Base-by-base conservation (phyloP, 1,140 invertebrate species). In the Dendrolimus kikuchii region DNA sequence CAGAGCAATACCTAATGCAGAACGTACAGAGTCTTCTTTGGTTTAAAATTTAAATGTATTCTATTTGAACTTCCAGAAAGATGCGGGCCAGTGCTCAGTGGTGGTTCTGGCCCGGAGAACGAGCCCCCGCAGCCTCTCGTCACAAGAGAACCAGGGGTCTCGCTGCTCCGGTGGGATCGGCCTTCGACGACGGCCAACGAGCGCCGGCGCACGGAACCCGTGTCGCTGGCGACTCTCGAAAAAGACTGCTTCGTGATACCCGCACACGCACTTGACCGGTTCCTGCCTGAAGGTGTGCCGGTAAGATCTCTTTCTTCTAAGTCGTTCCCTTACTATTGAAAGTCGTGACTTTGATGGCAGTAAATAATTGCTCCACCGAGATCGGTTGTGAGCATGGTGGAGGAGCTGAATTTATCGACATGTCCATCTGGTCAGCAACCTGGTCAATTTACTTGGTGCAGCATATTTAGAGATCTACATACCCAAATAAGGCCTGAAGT, bases 231-330 rank as follows among this genome's bases (percentile, higher is more conserved):
- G 10, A 94, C 92, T 0, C 82, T 95, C 55, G 93, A 95, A 77
- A 89, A 92, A 71, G 95, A 96, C 85, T 96, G 94, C 81, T 96
- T 96, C 82, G 95, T 96, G 74, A 96, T 96, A 83, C 95, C 95
- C 7, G 91, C 95, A 7, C 93, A 95, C 56, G 94, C 93, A 70
- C 88, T 96, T 57, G 93, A 95, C 80, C 89, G 94, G 57, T 96
- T 96, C 86, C 89, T 96, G 65, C 95, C 95, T 59, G 94, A 93
- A 51, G 95, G 94, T 68, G 93, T 96, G 51, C 94, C 94, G 71
- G 95, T 96, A 89, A 88, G 89, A 23, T 23, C 23, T 23, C 3
- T 23, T 23, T 23, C 23, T 23, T 23, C 23, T 23, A 23, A 1
- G 3, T 23, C 23, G 1, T 23, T 23, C 23, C 23, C 23, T 23